Base-by-base conservation (phyloP, 2,797 vertebrate genomes). In the Poeciliopsis infans region DNA sequence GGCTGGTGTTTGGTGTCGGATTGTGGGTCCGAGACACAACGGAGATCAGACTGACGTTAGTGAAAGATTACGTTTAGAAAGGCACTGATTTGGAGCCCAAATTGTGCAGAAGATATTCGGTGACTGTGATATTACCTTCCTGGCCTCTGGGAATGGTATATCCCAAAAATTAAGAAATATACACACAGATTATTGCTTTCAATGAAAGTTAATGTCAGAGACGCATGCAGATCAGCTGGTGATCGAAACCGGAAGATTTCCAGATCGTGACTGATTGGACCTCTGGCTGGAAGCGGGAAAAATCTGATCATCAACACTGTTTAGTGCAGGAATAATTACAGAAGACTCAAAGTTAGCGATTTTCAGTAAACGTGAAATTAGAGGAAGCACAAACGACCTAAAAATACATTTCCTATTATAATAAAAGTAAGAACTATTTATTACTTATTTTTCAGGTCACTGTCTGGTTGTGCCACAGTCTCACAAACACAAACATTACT, bases 1-100 rank as follows among this genome's bases (percentile, higher is more conserved):
- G n/a, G 74, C 76, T 5, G 88, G 93, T 95, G 94, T 96, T 94
- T 92, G 91, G 94, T 96, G 93, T 93, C 93, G 36, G 85, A 77
- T 66, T 80, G 79, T 79, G 61, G 93, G 93, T 88, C 89, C 72
- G 81, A 85, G 86, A 87, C 87, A 83, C 85, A 33, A 76, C 86
- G 39, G 88, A 87, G 83, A 85, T 93, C 90, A 89, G 87, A 93
- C 93, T 89, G 92, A 91, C 89, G 83, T 90, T 90, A 94, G 92
- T 90, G 92, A 93, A 92, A 77, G 69, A 93, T 89, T 74, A 77
- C 80, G 82, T 33, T 78, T 71, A 84, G 77, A 85, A 79, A 78
- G 61, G 75, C 53, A 41, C 78, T 68, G 49, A 49, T 87, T 78
- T 75, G 53, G 86, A 76, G 75, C 33, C 84, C 68, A 71, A 20